These are phyloP conservation scores for Misgurnus anguillicaudatus DNA, from an alignment of 2,113 vertebrate species.

Conservation along the genomic window DNA sequence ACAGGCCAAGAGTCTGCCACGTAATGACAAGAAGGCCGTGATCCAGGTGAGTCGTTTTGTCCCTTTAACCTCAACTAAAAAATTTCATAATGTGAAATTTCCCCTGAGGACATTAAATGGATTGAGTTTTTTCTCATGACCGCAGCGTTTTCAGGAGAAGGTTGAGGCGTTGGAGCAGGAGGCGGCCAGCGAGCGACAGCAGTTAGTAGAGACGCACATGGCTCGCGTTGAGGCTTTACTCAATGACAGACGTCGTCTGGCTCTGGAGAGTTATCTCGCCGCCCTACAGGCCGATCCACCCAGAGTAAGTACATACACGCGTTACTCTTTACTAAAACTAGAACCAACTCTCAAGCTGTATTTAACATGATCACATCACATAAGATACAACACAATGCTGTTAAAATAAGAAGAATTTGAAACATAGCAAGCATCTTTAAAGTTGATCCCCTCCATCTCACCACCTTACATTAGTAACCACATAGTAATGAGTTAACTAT, in stretches of 20 bases:
- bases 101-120: not conserved
- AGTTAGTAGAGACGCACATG: constrained; percentile 98
- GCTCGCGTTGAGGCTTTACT: constrained; percentile 95
- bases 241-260: constrained; percentile 91
- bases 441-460: too few relatives aligned
- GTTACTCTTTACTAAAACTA: not conserved
- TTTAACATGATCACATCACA: too few relatives aligned
- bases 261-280: constrained; percentile 94
- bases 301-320: constrained; percentile 12
- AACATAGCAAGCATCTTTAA: too few relatives aligned
- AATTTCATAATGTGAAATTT: constrained; percentile 8
- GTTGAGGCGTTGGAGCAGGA: constrained; percentile 96
- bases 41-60: constrained; percentile 85
- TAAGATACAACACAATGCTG: too few relatives aligned
- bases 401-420: too few relatives aligned
- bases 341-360: too few relatives aligned
- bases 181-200: constrained; percentile 93
- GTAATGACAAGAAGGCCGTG: constrained; percentile 94
- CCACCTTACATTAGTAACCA: too few relatives aligned
- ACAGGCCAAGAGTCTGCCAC: constrained; percentile 93
- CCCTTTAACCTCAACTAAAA: not conserved
- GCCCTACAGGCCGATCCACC: constrained; percentile 83
- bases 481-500: too few relatives aligned
- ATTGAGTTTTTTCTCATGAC: not conserved
- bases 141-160: constrained; percentile 96